Evolutionary conservation across 2,113 vertebrate genomes (phyloP).

Genomic region (Eolophus roseicapilla): DNA sequence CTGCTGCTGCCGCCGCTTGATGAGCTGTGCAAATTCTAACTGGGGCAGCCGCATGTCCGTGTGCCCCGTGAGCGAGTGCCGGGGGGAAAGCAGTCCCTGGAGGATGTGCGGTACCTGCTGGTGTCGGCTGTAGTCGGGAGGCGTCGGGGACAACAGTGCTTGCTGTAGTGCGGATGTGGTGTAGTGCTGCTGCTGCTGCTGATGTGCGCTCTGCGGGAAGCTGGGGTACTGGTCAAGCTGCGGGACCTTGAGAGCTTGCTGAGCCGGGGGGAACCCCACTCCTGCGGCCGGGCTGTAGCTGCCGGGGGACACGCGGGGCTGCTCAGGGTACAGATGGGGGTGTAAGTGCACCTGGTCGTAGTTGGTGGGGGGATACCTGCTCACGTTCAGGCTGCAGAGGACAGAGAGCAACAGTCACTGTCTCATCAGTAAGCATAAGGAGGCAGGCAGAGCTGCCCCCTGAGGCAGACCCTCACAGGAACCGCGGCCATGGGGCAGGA

Average conservation of each 20-base stretch:
- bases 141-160: slow-evolving; percentile 93
- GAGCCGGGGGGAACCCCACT: slow-evolving; percentile 76
- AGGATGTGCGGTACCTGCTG: slow-evolving; percentile 94
- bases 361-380: slow-evolving; percentile 84
- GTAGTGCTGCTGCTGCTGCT: slow-evolving; percentile 75
- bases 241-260: slow-evolving; percentile 85
- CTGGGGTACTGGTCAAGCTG: slow-evolving; percentile 85
- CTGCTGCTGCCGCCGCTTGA: slow-evolving; percentile 86
- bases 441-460: background rate
- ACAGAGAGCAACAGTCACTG: background rate
- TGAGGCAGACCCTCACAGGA: background rate
- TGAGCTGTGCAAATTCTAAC: slow-evolving; percentile 88
- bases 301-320: slow-evolving; percentile 76
- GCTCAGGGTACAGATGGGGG: slow-evolving; percentile 75
- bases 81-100: slow-evolving; percentile 95
- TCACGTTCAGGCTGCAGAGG: slow-evolving; percentile 79
- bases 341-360: slow-evolving; percentile 94
- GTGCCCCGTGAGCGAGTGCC: slow-evolving; percentile 93
- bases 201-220: slow-evolving; percentile 75
- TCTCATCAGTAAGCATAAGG: background rate
- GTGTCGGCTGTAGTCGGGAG: slow-evolving; percentile 87
- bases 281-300: slow-evolving; percentile 81
- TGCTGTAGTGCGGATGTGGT: slow-evolving; percentile 91
- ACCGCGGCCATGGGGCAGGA: background rate
- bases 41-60: slow-evolving; percentile 89